These are phyloP conservation scores for Agonopterix arenella DNA, from an alignment of 2,888 invertebrate genomes.

Conservation along the genomic window DNA sequence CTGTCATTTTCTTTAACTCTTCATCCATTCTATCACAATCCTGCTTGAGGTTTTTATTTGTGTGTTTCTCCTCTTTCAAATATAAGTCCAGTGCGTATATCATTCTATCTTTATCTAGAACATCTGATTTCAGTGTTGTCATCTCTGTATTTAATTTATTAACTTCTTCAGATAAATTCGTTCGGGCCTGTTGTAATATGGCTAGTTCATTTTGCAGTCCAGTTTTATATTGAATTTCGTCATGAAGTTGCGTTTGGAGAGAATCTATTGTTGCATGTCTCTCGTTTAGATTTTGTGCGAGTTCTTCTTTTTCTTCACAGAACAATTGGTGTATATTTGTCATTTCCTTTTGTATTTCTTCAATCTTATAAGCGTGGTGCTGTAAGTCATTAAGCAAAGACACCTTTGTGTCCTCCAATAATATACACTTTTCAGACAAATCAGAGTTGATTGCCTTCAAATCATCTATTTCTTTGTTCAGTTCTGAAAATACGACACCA, in stretches of 20 bases:
- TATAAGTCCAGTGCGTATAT: conserved; percentile 27
- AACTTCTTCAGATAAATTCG: conserved; percentile 21
- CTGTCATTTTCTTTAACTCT: conserved; percentile 18
- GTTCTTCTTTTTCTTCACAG: conserved; percentile 32
- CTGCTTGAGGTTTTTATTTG: conserved; percentile 17
- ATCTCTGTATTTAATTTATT: conserved; percentile 22
- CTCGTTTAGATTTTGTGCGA: conserved; percentile 39
- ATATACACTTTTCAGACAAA: conserved; percentile 28
- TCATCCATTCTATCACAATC: conserved; percentile 22
- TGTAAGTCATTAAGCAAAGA: conserved; percentile 33
- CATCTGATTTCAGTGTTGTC: conserved; percentile 18
- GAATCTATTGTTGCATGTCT: conserved; percentile 35
- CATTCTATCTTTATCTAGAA: conserved; percentile 29
- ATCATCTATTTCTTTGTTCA: conserved; percentile 34
- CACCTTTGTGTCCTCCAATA: conserved; percentile 30
- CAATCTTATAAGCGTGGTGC: conserved; percentile 27
- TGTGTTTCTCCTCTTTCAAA: conserved; percentile 26
- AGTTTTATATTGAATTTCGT: conserved; percentile 45
- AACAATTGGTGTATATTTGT: conserved; percentile 29
- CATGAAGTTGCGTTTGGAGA: conserved; percentile 42
- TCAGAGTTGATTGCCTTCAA: conserved; percentile 24
- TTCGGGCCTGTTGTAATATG: conserved; percentile 24
- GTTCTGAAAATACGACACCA: conserved; percentile 24
- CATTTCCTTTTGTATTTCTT: conserved; percentile 32
- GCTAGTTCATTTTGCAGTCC: conserved; percentile 33